phyloP scores from a whole-genome alignment of 2,797 vertebrate species.

The Lates japonicus region DNA sequence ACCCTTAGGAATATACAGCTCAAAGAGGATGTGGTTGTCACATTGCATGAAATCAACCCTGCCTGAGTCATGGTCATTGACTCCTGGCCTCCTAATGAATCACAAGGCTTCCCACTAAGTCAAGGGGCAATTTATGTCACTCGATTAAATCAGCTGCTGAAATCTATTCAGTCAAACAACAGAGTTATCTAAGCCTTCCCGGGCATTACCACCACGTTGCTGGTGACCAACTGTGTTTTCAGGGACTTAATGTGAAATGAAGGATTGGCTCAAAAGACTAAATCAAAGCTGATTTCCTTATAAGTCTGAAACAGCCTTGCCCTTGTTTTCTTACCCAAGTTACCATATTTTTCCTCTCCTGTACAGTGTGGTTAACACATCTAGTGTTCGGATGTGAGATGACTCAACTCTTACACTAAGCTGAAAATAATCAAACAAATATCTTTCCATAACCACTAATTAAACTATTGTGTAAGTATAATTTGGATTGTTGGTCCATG shows the following conservation, averaged over 20 bases:
- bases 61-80: conserved; percentile 65
- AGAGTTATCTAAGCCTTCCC: conserved; percentile 22
- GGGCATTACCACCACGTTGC: not conserved
- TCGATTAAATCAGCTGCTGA: conserved; percentile 56
- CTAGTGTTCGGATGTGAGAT: not conserved
- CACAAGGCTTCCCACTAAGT: conserved; percentile 59
- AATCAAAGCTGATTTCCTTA: conserved; percentile 9
- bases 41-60: conserved; percentile 70
- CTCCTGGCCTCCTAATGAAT: conserved; percentile 72
- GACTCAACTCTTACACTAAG: not conserved
- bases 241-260: conserved; percentile 20
- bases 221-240: conserved; percentile 26
- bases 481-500: not conserved
- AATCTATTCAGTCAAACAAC: conserved; percentile 41
- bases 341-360: not conserved
- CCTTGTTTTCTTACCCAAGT: not conserved
- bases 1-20: conserved; percentile 52
- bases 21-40: conserved; percentile 69
- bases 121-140: conserved; percentile 56
- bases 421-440: not conserved
- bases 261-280: not conserved
- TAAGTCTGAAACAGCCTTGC: not conserved
- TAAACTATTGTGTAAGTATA: not conserved
- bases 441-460: not conserved
- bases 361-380: not conserved